Percentiles rank a stretch among this genome's conserved stretches.
phyloP scores from a whole-genome alignment of 1,140 invertebrate species.

The Sesamia nonagrioides region DNA sequence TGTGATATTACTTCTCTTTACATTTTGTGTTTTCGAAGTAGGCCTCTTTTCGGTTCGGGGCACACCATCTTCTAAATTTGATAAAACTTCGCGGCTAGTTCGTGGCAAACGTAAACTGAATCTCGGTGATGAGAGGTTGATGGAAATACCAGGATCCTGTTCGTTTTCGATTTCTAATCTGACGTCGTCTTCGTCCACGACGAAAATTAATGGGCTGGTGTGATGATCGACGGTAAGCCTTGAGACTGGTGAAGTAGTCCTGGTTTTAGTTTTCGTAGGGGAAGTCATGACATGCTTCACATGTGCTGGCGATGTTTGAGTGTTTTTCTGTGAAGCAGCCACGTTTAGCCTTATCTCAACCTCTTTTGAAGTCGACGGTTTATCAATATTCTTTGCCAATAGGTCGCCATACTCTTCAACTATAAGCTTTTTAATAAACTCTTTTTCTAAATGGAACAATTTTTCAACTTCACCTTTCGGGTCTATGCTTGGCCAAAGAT shows the following conservation, averaged over 20 bases:
- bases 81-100: constrained; percentile 70
- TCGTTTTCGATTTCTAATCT: constrained; percentile 65
- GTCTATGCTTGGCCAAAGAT: constrained; percentile 74
- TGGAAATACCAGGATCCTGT: constrained; percentile 73
- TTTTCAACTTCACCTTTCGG: constrained; percentile 72
- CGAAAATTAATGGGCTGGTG: constrained; percentile 74
- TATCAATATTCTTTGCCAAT: constrained; percentile 72
- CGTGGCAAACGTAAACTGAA: constrained; percentile 80
- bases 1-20: constrained; percentile 43
- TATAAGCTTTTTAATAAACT: constrained; percentile 82
- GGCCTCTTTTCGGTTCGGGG: not conserved
- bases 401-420: constrained; percentile 80
- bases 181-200: constrained; percentile 60
- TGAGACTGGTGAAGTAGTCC: constrained; percentile 79
- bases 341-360: constrained; percentile 64
- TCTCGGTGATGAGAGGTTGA: constrained; percentile 82
- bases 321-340: constrained; percentile 73
- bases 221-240: constrained; percentile 71
- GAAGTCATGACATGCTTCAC: constrained; percentile 83
- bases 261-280: constrained; percentile 77
- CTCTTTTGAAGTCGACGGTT: constrained; percentile 75
- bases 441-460: constrained; percentile 78
- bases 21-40: not conserved
- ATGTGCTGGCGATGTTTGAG: constrained; percentile 84
- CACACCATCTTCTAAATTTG: constrained; percentile 61